Conservation (phyloP, 1,140 invertebrate genomes). For the Frieseomelitta varia region DNA sequence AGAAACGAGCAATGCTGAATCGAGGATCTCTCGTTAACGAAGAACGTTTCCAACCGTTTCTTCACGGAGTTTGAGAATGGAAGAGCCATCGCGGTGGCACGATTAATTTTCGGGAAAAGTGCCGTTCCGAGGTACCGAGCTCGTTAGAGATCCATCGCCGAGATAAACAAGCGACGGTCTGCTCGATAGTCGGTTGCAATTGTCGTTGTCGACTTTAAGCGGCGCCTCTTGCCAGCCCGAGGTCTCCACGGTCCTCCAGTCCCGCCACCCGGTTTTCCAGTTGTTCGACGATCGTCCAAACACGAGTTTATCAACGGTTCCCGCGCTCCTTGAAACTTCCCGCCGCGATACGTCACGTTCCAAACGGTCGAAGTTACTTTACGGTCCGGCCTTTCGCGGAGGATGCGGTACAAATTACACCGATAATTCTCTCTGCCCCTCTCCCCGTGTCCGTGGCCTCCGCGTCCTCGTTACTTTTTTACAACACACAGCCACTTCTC, state of each 20-base stretch:
- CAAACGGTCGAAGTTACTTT: constrained; percentile 50
- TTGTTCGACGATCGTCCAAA: constrained; percentile 48
- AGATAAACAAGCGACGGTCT: constrained; percentile 26
- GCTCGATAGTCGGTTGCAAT: neutral
- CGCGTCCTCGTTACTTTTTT: constrained; percentile 36
- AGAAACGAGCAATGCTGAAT: neutral
- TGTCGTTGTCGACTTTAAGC: constrained; percentile 25
- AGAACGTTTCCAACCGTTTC: neutral
- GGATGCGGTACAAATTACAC: constrained; percentile 46
- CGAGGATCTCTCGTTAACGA: neutral
- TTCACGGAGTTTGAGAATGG: neutral
- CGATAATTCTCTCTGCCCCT: constrained; percentile 44
- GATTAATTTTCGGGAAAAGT: constrained; percentile 20
- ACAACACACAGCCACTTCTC: neutral
- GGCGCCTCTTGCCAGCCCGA: neutral
- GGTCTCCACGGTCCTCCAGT: neutral
- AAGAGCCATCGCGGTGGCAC: neutral
- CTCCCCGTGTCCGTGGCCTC: neutral
- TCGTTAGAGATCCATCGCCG: constrained; percentile 6
- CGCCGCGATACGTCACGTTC: constrained; percentile 54
- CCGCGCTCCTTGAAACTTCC: constrained; percentile 42
- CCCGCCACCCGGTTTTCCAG: constrained; percentile 20
- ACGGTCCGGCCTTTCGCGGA: constrained; percentile 13
- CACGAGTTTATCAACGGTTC: constrained; percentile 51
- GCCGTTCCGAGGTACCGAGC: constrained; percentile 1